Percentiles rank a stretch among this genome's conserved stretches.
These are phyloP conservation scores for Drosophila baimaii DNA, from an alignment of 1,140 invertebrate genomes.

Conservation along the genomic window DNA sequence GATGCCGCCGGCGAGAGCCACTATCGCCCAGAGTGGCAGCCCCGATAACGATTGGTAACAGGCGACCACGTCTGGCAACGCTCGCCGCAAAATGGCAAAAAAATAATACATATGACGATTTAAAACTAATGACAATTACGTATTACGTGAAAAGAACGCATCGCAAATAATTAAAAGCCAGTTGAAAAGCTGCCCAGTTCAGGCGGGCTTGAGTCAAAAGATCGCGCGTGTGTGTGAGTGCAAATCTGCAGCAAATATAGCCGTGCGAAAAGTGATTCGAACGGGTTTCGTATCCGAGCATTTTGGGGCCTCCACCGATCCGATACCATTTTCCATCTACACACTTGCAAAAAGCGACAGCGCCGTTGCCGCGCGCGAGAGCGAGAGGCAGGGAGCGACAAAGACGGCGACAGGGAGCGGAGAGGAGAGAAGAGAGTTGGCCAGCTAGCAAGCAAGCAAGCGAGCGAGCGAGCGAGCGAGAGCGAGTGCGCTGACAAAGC, in stretches of 20 bases:
- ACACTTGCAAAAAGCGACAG: conserved; percentile 72
- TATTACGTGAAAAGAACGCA: conserved; percentile 81
- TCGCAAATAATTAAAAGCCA: conserved; percentile 59
- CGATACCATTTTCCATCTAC: conserved; percentile 71
- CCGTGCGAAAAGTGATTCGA: conserved; percentile 60
- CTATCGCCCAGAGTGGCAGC: background rate
- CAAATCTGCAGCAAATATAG: conserved; percentile 37
- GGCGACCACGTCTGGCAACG: conserved; percentile 35
- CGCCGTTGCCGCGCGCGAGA: conserved; percentile 51
- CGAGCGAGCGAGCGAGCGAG: conserved; percentile 41
- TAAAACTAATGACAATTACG: conserved; percentile 80
- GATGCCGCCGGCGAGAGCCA: background rate
- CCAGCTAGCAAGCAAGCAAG: conserved; percentile 30
- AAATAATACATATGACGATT: conserved; percentile 80
- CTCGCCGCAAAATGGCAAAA: conserved; percentile 69
- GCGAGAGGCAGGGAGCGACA: conserved; percentile 54
- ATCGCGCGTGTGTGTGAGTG: conserved; percentile 62
- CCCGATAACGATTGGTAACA: background rate
- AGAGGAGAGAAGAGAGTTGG: conserved; percentile 55
- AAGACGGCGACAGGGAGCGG: conserved; percentile 57
- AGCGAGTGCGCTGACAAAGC: conserved; percentile 46
- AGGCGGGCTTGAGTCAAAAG: conserved; percentile 42
- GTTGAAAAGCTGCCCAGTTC: conserved; percentile 36
- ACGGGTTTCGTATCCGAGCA: conserved; percentile 65
- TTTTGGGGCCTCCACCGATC: conserved; percentile 39